A percentile compares a stretch with the other conserved stretches of the same genome.
Conservation (phyloP, 2,797 vertebrate genomes). For the Masticophis lateralis region DNA sequence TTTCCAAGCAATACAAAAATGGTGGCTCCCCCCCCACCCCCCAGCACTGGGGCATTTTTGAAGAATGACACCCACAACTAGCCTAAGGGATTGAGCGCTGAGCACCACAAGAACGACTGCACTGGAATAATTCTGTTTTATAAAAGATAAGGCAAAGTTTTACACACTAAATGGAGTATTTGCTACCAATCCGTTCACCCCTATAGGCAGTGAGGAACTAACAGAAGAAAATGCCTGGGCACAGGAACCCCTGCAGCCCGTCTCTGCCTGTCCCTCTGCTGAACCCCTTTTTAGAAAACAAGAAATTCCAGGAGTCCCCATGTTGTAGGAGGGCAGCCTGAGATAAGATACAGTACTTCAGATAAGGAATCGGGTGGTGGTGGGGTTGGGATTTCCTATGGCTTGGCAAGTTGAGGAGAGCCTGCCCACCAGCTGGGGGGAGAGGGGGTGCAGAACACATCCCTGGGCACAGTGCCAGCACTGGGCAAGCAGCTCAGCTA, state of each 20-base stretch:
- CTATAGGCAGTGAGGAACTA: neutral
- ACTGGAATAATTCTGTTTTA: neutral
- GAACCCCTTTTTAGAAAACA: neutral
- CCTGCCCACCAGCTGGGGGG: neutral
- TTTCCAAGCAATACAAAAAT: neutral
- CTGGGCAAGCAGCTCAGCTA: neutral
- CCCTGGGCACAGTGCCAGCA: neutral
- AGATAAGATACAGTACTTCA: too few species aligned
- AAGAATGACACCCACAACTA: neutral
- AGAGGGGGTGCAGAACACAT: neutral
- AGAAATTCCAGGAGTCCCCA: neutral
- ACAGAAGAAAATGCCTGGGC: too few species aligned
- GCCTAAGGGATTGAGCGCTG: rapidly evolving
- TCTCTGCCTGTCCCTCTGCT: too few species aligned
- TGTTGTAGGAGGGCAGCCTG: too few species aligned
- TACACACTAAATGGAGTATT: neutral
- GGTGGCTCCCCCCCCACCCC: too few species aligned
- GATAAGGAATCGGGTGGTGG: neutral
- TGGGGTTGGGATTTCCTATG: neutral
- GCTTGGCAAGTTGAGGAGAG: neutral
- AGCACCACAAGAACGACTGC: neutral
- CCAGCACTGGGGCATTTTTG: neutral
- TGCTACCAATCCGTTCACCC: neutral
- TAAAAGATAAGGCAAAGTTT: slow-evolving; percentile 6
- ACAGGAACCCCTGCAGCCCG: neutral